Evolutionary conservation across 2,797 vertebrate species (phyloP).

Genomic region (Babyrousa celebensis): DNA sequence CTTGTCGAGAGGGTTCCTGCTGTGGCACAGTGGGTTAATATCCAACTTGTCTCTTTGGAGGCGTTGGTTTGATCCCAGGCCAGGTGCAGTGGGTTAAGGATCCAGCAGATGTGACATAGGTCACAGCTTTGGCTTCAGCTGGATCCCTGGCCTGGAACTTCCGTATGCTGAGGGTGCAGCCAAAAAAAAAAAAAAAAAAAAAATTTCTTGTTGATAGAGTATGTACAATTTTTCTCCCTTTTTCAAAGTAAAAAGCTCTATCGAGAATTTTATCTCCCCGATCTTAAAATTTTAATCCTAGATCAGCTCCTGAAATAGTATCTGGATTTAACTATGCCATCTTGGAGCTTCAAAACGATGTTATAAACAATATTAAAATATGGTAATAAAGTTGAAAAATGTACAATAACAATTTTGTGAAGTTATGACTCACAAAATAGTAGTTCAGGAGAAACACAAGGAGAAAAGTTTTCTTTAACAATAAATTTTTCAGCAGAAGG

Average conservation of each 20-base stretch:
- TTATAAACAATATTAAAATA: slow-evolving; percentile 62
- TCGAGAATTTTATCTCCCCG: background rate
- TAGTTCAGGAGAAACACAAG: slow-evolving; percentile 46
- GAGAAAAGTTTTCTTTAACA: slow-evolving; percentile 54
- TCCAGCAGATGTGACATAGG: too few relatives aligned
- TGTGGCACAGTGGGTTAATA: too few relatives aligned
- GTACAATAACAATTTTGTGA: slow-evolving; percentile 45
- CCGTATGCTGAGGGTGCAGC: too few relatives aligned
- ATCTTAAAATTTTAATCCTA: slow-evolving; percentile 41
- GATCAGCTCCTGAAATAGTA: background rate
- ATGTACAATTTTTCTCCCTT: background rate
- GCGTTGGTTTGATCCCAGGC: too few relatives aligned
- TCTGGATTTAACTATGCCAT: slow-evolving; percentile 14
- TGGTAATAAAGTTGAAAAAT: slow-evolving; percentile 64
- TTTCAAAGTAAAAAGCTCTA: slow-evolving; percentile 61
- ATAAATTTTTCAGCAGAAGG: slow-evolving; percentile 32
- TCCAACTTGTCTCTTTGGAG: too few relatives aligned
- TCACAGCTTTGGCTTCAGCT: too few relatives aligned
- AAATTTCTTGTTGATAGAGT: slow-evolving; percentile 22
- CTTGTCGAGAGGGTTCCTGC: background rate
- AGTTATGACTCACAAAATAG: background rate
- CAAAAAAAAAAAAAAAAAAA: background rate
- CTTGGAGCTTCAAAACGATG: slow-evolving; percentile 25
- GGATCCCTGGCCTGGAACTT: too few relatives aligned
- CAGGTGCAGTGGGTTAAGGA: too few relatives aligned